phyloP scores from a whole-genome alignment of 2,797 vertebrate genomes.

The Pachyuromys duprasi region DNA sequence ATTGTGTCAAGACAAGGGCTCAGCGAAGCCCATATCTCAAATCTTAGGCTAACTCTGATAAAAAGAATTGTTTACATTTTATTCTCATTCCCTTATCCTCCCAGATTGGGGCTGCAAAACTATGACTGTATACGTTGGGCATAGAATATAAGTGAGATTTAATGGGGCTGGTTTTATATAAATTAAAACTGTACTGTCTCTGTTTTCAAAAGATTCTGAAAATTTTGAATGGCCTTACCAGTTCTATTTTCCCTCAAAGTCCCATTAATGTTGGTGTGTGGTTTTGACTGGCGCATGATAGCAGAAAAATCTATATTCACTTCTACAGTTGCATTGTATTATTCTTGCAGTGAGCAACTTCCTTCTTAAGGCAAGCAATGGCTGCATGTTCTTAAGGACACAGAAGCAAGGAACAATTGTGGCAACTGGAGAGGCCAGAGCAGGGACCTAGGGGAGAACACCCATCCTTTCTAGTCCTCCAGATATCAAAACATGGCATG shows the following conservation, averaged over 20 bases:
- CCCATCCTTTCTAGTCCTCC: not conserved
- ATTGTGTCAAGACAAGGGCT: not conserved
- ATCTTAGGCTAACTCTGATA: constrained; percentile 13
- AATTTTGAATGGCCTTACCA: constrained; percentile 8
- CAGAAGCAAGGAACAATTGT: not conserved
- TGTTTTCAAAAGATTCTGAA: not conserved
- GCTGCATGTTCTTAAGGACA: not conserved
- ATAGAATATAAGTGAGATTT: not conserved
- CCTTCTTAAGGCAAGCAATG: not conserved
- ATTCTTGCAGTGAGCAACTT: not conserved
- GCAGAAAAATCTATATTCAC: not conserved
- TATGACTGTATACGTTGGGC: not conserved
- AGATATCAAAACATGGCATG: not conserved
- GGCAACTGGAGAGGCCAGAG: not conserved
- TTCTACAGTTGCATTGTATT: not conserved
- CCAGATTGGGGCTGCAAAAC: not conserved
- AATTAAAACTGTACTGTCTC: not conserved
- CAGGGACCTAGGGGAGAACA: not conserved
- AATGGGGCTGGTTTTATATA: not conserved
- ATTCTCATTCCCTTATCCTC: not conserved
- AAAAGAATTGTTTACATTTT: constrained; percentile 6
- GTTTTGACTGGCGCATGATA: not conserved
- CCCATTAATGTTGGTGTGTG: not conserved
- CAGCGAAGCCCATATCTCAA: not conserved
- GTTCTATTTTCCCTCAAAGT: not conserved